Evolutionary conservation across 2,797 vertebrate species (phyloP), one percentile per base, ranked within the genome.

Genomic region (Setipinna tenuifilis): DNA sequence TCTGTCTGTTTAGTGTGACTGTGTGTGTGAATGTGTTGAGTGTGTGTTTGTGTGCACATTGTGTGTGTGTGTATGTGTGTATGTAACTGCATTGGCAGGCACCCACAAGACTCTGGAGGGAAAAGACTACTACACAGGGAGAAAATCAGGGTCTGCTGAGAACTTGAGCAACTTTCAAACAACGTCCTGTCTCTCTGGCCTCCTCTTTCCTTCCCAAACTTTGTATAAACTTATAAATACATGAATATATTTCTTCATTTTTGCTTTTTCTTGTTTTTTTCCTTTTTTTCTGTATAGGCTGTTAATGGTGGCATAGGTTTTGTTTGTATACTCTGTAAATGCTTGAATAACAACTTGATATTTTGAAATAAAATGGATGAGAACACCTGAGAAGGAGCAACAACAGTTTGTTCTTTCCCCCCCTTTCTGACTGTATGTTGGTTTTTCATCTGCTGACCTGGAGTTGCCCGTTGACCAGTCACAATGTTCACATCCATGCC

Each of bases 311-410:
- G 88, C 94, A 94, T 94, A 94, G 92, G 90, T 92, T 94, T 94
- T 94, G 93, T 96, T 95, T 94, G 93, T 91, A 93, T 94, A 95
- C 92, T 94, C 93, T 95, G 94, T 96, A 95, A 94, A 96, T 95
- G 94, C 93, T 94, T 94, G 94, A 92, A 95, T 94, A 90, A 88
- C 88, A 90, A 88, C 88, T 89, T 90, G 92, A 94, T 95, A 95
- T 96, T 95, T 95, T 96, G 94, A 91, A 95, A 92, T 94, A 95
- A 95, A 95, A 95, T 91, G 61, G 7, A 85, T 90, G 90, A 48
- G 12, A 62, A 85, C 88, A 89, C 88, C 62, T 86, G 71, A 82
- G 86, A n/a, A 48, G 57, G 78, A 44, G 84, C 82, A 21, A 28
- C 14, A 83, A 84, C 62, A 12, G 28, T 86, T 86, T 25, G 31